Conservation (phyloP, 2,888 invertebrate genomes). For the Neuroscelio doddi region DNA sequence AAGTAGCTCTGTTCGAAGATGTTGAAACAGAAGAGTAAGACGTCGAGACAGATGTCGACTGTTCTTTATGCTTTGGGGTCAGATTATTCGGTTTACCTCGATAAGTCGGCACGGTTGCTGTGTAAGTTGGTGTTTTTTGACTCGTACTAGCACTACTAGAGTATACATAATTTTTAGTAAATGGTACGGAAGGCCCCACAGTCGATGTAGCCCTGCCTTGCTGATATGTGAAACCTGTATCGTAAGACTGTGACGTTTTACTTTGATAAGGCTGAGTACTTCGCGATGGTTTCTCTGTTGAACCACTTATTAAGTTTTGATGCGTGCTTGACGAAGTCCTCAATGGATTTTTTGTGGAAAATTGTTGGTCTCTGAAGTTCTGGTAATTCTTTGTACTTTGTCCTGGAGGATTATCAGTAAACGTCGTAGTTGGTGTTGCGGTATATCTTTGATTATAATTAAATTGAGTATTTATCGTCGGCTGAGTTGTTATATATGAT, state of each 20-base stretch:
- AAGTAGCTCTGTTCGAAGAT: slow-evolving; percentile 52
- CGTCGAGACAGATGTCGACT: slow-evolving; percentile 37
- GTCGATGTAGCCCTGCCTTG: slow-evolving; percentile 64
- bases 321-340: slow-evolving; percentile 49
- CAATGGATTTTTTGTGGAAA: slow-evolving; percentile 45
- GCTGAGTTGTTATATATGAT: slow-evolving; percentile 14
- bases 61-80: slow-evolving; percentile 44
- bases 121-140: slow-evolving; percentile 50
- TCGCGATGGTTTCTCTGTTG: slow-evolving; percentile 60
- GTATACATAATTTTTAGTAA: slow-evolving; percentile 65
- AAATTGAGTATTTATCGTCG: slow-evolving; percentile 13
- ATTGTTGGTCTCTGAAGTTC: slow-evolving; percentile 22
- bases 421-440: slow-evolving; percentile 4
- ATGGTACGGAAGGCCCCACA: slow-evolving; percentile 65
- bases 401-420: slow-evolving; percentile 14
- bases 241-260: slow-evolving; percentile 58
- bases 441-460: slow-evolving; percentile 36
- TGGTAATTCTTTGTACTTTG: slow-evolving; percentile 25
- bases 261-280: slow-evolving; percentile 41
- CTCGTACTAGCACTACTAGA: slow-evolving; percentile 50
- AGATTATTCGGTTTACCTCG: slow-evolving; percentile 45
- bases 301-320: slow-evolving; percentile 55
- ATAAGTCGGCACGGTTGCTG: slow-evolving; percentile 63
- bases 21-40: slow-evolving; percentile 38
- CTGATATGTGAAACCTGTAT: slow-evolving; percentile 62